A percentile compares a stretch with the other conserved stretches of the same genome.
phyloP scores from a whole-genome alignment of 2,797 vertebrate species.

The Centropyge bicolor region DNA sequence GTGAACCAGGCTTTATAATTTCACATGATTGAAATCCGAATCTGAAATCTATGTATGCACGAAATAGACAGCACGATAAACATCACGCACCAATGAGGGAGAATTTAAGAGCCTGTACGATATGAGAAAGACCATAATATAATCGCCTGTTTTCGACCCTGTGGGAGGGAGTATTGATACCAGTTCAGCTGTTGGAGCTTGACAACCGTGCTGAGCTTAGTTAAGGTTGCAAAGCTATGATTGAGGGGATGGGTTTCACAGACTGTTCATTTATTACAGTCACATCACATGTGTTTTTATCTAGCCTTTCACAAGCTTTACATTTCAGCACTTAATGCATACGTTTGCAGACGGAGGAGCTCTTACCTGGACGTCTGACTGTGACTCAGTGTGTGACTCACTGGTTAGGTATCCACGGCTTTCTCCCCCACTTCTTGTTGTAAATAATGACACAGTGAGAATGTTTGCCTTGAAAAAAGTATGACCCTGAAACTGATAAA shows the following conservation, averaged over 20 bases:
- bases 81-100: too few species aligned
- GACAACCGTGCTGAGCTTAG: neutral
- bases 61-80: too few species aligned
- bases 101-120: too few species aligned
- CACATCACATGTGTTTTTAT: neutral
- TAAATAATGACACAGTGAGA: slow-evolving; percentile 19
- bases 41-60: too few species aligned
- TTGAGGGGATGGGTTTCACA: neutral
- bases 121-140: too few species aligned
- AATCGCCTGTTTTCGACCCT: too few species aligned
- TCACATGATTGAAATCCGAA: too few species aligned
- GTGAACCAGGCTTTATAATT: neutral
- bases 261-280: neutral
- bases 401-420: neutral
- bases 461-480: slow-evolving; percentile 7
- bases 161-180: too few species aligned
- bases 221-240: neutral
- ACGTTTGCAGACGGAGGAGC: neutral
- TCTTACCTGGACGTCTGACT: slow-evolving; percentile 11
- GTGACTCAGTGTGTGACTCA: slow-evolving; percentile 33
- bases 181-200: neutral
- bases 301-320: neutral
- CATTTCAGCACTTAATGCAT: neutral
- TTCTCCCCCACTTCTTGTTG: neutral
- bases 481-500: slow-evolving; percentile 29